A percentile compares a stretch with the other conserved stretches of the same genome.
Evolutionary conservation across 2,797 vertebrate genomes (phyloP).

Genomic region (Micropoecilia bifurca): DNA sequence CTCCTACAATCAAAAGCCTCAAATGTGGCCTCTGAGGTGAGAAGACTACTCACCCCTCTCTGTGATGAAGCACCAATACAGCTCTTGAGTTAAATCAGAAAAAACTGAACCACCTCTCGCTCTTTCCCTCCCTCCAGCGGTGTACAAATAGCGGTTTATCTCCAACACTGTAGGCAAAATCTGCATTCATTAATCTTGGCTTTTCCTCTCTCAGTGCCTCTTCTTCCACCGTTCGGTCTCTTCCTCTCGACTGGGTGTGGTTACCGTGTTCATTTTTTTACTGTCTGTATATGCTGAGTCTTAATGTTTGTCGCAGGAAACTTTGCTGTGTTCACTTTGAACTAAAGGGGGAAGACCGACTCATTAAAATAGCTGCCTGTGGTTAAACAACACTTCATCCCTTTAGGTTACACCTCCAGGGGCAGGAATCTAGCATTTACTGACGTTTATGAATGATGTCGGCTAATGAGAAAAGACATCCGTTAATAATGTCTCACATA

Average conservation of each 20-base stretch:
- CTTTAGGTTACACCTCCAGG: conserved; percentile 17
- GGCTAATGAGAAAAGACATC: not conserved
- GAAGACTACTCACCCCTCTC: conserved; percentile 22
- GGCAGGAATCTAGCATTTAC: not conserved
- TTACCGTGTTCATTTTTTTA: conserved; percentile 50
- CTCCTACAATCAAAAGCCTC: not conserved
- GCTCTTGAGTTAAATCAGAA: conserved; percentile 42
- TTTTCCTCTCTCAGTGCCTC: not conserved
- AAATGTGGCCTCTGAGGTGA: conserved; percentile 5
- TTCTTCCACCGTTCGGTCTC: conserved; percentile 1
- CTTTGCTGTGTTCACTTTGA: conserved; percentile 22
- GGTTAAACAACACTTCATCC: conserved; percentile 13
- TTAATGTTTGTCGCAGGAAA: conserved; percentile 30
- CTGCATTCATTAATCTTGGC: conserved; percentile 48
- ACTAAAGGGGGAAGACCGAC: conserved; percentile 13
- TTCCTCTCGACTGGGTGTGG: conserved; percentile 25
- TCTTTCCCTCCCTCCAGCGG: not conserved
- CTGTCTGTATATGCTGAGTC: conserved; percentile 48
- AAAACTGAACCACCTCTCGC: conserved; percentile 2
- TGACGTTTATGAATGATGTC: not conserved
- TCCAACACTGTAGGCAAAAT: conserved; percentile 26
- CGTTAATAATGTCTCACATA: not conserved
- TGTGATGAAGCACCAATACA: conserved; percentile 21
- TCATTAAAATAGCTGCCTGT: conserved; percentile 26
- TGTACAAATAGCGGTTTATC: conserved; percentile 26